Base-by-base conservation (phyloP, 2,888 invertebrate genomes). In the Eupelmus urozonus region DNA sequence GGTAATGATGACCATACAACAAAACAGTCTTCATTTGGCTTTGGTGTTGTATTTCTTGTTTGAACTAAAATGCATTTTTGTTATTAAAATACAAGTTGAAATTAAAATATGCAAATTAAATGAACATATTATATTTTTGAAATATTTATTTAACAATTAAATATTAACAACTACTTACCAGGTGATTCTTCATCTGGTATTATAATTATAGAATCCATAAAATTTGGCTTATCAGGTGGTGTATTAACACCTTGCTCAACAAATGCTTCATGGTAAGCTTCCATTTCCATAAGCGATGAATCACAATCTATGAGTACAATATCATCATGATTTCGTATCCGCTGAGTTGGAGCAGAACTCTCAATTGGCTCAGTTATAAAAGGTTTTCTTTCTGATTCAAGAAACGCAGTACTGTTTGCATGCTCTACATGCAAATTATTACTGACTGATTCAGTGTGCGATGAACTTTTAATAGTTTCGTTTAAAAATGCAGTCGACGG, bases 1-100 rank as follows among this genome's bases (percentile, higher is more conserved):
- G 78, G 74, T 45, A 75, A 34, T 20, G 83, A 84, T 13, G 85
- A 81, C 85, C 85, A 85, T 16, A 85, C 79, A 4, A 85, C 82
- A 23, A 80, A 71, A 25, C 85, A 80, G 51, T 85, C 85, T 65
- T 85, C 85, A 40, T 63, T 62, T n/a, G 23, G 57, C 67, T 80
- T 78, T 45, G 78, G 29, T 42, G 20, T 2, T 53, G 40, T 5
- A 51, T 60, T 34, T n/a, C 9, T 20, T n/a, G 25, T 40, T 18
- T 76, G 59, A 60, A 69, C 84, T 85, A 60, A 65, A 71, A 70
- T 60, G 53, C 59, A 57, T 55, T 57, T 69, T 18, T 29, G 60
- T 60, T 55, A 13, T 55, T 0, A 49, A 34, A 34, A 73, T 53
- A 5, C 9, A 4, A 18, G 0, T 42, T 16, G 45, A 34, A 49